Conservation (phyloP, 2,797 vertebrate genomes). For the Manis crassicaudata region DNA sequence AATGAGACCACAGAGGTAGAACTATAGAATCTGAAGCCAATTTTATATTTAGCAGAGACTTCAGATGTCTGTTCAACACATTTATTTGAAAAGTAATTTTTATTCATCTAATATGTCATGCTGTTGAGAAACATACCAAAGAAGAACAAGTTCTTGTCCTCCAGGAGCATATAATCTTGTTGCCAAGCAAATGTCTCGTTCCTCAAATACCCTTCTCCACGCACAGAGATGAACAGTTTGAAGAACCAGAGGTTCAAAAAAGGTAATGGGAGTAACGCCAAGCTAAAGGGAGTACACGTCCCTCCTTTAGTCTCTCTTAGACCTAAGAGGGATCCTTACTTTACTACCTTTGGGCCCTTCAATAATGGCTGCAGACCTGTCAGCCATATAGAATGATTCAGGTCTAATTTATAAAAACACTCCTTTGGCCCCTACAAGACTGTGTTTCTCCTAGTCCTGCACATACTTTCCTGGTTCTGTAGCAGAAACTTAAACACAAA, state of each 20-base stretch:
- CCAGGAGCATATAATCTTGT: not conserved
- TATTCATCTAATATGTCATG: constrained; percentile 25
- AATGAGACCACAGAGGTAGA: constrained; percentile 66
- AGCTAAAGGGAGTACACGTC: not conserved
- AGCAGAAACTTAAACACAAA: not conserved
- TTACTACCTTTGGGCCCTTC: not conserved
- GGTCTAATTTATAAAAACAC: not conserved
- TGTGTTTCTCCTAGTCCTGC: not conserved
- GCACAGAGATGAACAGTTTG: not conserved
- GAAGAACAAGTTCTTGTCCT: not conserved
- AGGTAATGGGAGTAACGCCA: not conserved
- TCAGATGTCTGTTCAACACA: constrained; percentile 51
- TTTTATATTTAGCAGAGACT: constrained; percentile 62
- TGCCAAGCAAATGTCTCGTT: not conserved
- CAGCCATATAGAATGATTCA: not conserved
- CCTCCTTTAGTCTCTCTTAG: not conserved
- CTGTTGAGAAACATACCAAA: constrained; percentile 33
- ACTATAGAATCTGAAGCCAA: constrained; percentile 19
- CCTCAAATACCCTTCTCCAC: not conserved
- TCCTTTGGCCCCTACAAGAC: not conserved
- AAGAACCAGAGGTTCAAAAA: constrained; percentile 8
- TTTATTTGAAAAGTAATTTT: constrained; percentile 54
- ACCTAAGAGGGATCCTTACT: not conserved
- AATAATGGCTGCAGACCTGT: not conserved
- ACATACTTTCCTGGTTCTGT: not conserved